These are phyloP conservation scores for Pseudomugil tenellus DNA, from an alignment of 2,797 vertebrate species.

Conservation along the genomic window DNA sequence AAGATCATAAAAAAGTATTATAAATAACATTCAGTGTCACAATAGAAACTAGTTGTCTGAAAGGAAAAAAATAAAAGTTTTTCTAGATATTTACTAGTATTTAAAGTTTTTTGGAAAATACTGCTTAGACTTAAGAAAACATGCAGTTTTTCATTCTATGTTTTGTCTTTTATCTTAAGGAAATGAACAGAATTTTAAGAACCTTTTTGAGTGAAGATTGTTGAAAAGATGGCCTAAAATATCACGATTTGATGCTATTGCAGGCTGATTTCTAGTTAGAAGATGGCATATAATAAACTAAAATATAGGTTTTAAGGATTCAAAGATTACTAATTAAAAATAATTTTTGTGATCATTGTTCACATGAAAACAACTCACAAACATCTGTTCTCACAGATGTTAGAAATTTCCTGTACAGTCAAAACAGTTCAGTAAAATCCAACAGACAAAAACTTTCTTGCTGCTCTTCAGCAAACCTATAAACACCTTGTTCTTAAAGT, in stretches of 20 bases:
- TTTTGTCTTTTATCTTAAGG: slow-evolving; percentile 11
- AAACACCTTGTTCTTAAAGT: no score
- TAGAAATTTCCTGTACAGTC: no score
- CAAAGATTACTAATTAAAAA: slow-evolving; percentile 10
- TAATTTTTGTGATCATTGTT: slow-evolving; percentile 24
- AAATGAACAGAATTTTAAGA: slow-evolving; percentile 29
- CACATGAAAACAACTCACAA: slow-evolving; percentile 13
- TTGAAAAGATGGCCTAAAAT: slow-evolving; percentile 9
- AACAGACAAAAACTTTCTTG: no score
- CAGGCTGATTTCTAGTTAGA: slow-evolving; percentile 11
- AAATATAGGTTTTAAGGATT: slow-evolving; percentile 22
- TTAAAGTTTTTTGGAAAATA: background rate
- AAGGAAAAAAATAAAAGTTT: background rate
- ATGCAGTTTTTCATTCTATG: no score
- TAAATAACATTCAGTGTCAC: background rate
- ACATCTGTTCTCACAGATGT: no score
- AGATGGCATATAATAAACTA: background rate
- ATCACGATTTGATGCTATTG: background rate
- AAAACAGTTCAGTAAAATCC: no score
- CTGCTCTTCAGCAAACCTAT: no score
- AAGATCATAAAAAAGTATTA: background rate
- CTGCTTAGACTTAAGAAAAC: background rate
- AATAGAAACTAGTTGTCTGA: background rate
- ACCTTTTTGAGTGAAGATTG: slow-evolving; percentile 16
- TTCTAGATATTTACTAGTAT: background rate